Evolutionary conservation across 2,797 vertebrate genomes (phyloP).

Genomic region (Catamblyrhynchus diadema): DNA sequence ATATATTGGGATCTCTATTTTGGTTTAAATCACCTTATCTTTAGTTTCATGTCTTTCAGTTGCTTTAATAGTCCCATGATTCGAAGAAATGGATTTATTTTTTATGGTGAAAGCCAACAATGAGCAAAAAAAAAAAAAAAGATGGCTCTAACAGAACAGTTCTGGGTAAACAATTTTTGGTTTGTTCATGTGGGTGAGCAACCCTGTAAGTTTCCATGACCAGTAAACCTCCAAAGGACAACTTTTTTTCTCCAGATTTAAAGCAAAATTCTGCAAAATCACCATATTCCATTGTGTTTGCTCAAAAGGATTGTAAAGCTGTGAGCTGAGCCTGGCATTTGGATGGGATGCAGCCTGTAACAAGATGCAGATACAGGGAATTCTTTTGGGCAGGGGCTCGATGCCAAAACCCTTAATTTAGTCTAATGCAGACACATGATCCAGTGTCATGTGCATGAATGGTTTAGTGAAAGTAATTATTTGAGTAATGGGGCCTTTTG

Average conservation of each 20-base stretch:
- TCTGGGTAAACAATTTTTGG: neutral
- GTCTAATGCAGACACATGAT: neutral
- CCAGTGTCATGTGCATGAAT: neutral
- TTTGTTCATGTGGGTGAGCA: neutral
- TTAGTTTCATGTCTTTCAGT: neutral
- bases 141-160: no score
- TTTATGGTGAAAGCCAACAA: neutral
- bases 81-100: neutral
- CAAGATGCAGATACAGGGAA: neutral
- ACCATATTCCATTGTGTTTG: neutral
- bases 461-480: neutral
- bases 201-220: neutral
- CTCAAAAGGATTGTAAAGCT: neutral
- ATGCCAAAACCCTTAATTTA: neutral
- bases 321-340: neutral
- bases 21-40: neutral
- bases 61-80: neutral
- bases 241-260: neutral
- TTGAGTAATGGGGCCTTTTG: neutral
- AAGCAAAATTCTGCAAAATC: neutral
- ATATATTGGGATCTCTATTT: neutral
- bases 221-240: neutral
- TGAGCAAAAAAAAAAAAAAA: neutral
- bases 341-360: neutral
- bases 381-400: neutral